These are phyloP conservation scores for Thamnophis elegans DNA, from an alignment of 2,797 vertebrate species.

Conservation along the genomic window DNA sequence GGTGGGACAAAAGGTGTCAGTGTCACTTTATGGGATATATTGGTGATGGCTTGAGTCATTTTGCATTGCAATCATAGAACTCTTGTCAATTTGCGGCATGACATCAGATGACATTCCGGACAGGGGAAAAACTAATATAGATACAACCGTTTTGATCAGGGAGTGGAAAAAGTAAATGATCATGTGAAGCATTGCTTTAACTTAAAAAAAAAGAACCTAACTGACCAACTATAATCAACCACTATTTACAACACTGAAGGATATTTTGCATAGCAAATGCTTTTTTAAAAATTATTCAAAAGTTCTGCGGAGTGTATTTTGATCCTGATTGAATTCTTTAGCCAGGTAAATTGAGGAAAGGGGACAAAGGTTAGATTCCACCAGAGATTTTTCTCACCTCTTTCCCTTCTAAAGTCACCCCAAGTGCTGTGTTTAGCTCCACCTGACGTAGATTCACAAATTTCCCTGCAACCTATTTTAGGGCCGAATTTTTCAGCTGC, in stretches of 20 bases:
- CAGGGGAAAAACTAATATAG: not conserved
- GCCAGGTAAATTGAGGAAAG: not conserved
- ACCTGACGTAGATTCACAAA: not conserved
- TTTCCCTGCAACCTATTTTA: not conserved
- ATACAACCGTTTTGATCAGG: not conserved
- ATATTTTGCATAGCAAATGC: not conserved
- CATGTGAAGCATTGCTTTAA: not conserved
- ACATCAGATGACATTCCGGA: not conserved
- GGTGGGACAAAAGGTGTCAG: not conserved
- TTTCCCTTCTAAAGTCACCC: not conserved
- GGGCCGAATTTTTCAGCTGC: not conserved
- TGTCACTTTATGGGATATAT: not conserved
- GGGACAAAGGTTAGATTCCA: not conserved
- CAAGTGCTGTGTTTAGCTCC: not conserved
- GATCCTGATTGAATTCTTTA: not conserved
- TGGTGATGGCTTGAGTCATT: not conserved
- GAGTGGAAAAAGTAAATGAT: not conserved
- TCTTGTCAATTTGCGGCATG: not conserved
- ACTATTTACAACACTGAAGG: not conserved
- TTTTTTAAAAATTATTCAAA: not conserved
- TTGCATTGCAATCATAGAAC: constrained; percentile 2
- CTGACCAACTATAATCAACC: not conserved
- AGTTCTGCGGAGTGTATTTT: not conserved
- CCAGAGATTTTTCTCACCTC: not conserved
- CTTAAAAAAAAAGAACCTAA: not conserved